Evolutionary conservation across 2,888 invertebrate genomes (phyloP).

Genomic region (Falcaria lacertinaria): DNA sequence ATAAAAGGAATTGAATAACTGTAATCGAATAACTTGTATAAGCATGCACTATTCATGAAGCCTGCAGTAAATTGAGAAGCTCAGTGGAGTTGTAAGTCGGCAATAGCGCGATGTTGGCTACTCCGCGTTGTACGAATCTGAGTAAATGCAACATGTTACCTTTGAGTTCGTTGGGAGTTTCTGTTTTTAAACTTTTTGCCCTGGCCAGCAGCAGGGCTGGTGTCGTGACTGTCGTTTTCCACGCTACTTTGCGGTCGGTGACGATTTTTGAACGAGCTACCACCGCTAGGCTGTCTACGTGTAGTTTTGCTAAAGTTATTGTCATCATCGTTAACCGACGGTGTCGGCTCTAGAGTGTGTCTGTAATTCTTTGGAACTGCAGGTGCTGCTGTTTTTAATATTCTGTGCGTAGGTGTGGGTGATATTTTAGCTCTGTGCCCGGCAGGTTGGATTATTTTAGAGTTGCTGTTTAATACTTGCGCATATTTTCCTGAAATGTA

Average conservation of each 20-base stretch:
- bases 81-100: slow-evolving; percentile 19
- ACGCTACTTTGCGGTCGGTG: slow-evolving; percentile 58
- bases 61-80: slow-evolving; percentile 3
- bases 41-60: slow-evolving; percentile 9
- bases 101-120: slow-evolving; percentile 22
- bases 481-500: slow-evolving; percentile 93
- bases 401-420: slow-evolving; percentile 83
- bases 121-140: slow-evolving; percentile 6
- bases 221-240: slow-evolving; percentile 61
- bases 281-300: slow-evolving; percentile 72
- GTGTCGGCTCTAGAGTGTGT: slow-evolving; percentile 83
- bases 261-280: slow-evolving; percentile 80
- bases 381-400: slow-evolving; percentile 88
- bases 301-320: slow-evolving; percentile 74
- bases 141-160: slow-evolving; percentile 41
- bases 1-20: slow-evolving; percentile 22
- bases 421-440: slow-evolving; percentile 82
- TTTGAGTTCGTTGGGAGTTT: slow-evolving; percentile 60
- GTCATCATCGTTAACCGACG: slow-evolving; percentile 81
- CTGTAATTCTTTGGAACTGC: slow-evolving; percentile 74
- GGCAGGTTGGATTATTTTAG: slow-evolving; percentile 78
- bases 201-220: slow-evolving; percentile 43
- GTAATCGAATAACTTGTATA: background rate
- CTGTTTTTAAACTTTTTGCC: slow-evolving; percentile 72
- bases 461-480: slow-evolving; percentile 90